Percentiles rank a stretch among this genome's conserved stretches.
These are phyloP conservation scores for Noctuana brunneofusca DNA, from an alignment of 2,888 invertebrate genomes.

Conservation along the genomic window DNA sequence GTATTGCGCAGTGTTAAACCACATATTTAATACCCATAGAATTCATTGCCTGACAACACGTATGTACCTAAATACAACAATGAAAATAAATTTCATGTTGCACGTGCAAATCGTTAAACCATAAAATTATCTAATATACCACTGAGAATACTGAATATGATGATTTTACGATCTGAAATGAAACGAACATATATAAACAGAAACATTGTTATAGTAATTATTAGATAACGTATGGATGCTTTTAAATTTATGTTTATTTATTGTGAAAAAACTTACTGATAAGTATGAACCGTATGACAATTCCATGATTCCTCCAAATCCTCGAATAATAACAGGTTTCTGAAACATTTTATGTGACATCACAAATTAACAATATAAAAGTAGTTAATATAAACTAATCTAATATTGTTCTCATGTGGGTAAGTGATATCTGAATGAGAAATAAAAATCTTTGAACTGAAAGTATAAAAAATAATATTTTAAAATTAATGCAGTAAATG, in stretches of 20 bases:
- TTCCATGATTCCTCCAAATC: slow-evolving; percentile 49
- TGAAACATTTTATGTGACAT: slow-evolving; percentile 42
- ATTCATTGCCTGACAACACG: no score
- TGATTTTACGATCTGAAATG: slow-evolving; percentile 48
- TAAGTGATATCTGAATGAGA: no score
- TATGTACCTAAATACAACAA: no score
- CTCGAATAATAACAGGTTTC: slow-evolving; percentile 52
- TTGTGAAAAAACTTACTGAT: slow-evolving; percentile 49
- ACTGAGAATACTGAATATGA: slow-evolving; percentile 60
- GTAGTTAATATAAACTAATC: no score
- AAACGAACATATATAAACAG: slow-evolving; percentile 35
- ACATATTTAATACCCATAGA: no score
- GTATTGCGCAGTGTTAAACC: no score
- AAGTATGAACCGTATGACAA: slow-evolving; percentile 55
- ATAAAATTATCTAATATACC: slow-evolving; percentile 44
- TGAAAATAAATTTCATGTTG: neutral
- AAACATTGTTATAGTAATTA: neutral
- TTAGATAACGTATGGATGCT: neutral
- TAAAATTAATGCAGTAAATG: no score
- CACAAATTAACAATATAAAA: no score
- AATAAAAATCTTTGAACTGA: no score
- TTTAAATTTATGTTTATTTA: no score
- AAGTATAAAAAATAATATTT: no score
- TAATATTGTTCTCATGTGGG: no score
- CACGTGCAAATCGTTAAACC: neutral